A percentile compares a stretch with the other conserved stretches of the same genome.
phyloP scores from a whole-genome alignment of 2,888 invertebrate species.

The Parnassius smintheus region DNA sequence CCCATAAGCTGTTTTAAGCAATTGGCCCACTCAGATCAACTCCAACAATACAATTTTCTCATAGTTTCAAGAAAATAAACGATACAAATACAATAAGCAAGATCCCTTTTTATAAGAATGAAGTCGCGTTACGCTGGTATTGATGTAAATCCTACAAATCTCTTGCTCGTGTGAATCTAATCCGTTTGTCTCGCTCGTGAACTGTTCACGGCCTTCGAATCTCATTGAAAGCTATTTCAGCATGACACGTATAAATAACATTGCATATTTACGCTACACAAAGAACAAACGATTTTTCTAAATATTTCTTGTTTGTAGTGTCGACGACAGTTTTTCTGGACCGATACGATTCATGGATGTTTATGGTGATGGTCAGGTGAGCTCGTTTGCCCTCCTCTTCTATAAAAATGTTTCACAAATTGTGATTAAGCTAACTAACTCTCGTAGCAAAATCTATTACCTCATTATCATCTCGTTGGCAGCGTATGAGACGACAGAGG shows the following conservation, averaged over 20 bases:
- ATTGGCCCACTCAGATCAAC: too few species aligned
- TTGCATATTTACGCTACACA: neutral
- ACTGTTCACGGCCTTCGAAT: slow-evolving; percentile 32
- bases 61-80: neutral
- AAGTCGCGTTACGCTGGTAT: slow-evolving; percentile 7
- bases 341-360: neutral
- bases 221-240: slow-evolving; percentile 12
- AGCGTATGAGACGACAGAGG: too few species aligned
- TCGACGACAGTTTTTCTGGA: too few species aligned
- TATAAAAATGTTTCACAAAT: slow-evolving; percentile 12
- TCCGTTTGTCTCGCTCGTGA: slow-evolving; percentile 33
- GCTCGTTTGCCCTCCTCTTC: neutral
- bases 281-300: neutral
- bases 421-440: slow-evolving; percentile 20
- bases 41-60: too few species aligned
- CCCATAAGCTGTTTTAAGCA: too few species aligned
- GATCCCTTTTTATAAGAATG: neutral
- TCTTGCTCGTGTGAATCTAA: slow-evolving; percentile 35
- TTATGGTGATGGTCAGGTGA: too few species aligned
- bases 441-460: slow-evolving; percentile 10
- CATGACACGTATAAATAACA: neutral
- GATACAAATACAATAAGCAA: neutral
- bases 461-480: too few species aligned
- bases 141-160: slow-evolving; percentile 32
- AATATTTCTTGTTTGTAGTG: neutral